Evolutionary conservation across 2,113 vertebrate species (phyloP).

Genomic region (Ursus arctos): DNA sequence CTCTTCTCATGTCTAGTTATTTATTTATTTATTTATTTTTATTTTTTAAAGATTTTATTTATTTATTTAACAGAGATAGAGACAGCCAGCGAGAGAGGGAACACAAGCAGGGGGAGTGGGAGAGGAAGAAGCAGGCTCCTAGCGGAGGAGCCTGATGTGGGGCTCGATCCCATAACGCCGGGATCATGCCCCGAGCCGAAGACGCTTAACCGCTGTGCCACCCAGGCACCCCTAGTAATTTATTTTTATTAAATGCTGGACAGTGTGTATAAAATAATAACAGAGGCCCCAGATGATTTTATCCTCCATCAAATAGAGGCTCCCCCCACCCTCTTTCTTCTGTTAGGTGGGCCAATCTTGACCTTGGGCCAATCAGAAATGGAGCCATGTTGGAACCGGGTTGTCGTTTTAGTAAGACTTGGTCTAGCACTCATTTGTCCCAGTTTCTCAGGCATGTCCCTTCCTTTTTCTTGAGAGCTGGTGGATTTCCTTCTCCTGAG

Average conservation of each 20-base stretch:
- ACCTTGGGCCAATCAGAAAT: not conserved
- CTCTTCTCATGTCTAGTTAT: slow-evolving; percentile 1
- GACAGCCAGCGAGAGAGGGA: no score
- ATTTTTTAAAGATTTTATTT: no score
- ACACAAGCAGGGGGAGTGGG: no score
- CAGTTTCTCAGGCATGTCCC: not conserved
- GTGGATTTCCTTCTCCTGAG: slow-evolving; percentile 23
- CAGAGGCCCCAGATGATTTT: not conserved
- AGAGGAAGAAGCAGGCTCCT: no score
- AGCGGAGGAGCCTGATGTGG: no score
- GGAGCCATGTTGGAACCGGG: not conserved
- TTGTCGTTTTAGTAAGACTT: slow-evolving; percentile 31
- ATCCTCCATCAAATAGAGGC: not conserved
- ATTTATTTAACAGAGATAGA: no score
- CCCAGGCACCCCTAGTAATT: not conserved
- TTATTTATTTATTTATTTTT: not conserved
- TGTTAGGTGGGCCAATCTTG: not conserved
- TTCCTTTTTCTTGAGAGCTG: not conserved
- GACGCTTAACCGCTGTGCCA: no score
- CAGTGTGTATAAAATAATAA: not conserved
- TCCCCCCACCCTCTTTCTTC: not conserved
- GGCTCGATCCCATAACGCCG: no score
- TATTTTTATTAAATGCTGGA: slow-evolving; percentile 13
- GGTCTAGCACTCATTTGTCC: not conserved
- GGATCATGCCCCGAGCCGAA: no score